Conservation (phyloP, 2,888 invertebrate species). For the Lasioglossum pauxillum region DNA sequence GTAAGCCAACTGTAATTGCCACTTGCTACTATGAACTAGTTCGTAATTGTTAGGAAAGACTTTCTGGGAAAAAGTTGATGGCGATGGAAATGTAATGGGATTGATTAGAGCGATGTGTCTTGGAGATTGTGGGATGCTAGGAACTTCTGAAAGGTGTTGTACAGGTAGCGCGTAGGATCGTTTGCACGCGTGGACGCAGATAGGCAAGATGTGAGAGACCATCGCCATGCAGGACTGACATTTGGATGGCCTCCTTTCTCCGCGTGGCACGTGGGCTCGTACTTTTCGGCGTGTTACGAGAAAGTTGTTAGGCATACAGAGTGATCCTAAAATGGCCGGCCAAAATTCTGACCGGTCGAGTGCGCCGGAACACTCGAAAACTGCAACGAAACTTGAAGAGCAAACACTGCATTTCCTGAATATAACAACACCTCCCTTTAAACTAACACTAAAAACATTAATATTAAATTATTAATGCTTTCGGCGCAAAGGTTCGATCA, state of each 20-base stretch:
- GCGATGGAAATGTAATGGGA: background rate
- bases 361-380: background rate
- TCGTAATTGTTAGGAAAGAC: background rate
- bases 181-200: constrained; percentile 12
- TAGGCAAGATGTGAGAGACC: constrained; percentile 46
- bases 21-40: background rate
- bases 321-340: constrained; percentile 39
- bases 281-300: constrained; percentile 70
- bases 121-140: too few species aligned
- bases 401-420: background rate
- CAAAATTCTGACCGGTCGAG: constrained; percentile 1
- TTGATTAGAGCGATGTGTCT: background rate
- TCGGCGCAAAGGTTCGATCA: too few species aligned
- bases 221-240: constrained; percentile 68
- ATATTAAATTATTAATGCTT: too few species aligned
- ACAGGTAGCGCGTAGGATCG: background rate
- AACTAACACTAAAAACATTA: background rate
- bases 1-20: too few species aligned
- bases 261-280: constrained; percentile 65
- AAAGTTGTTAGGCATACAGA: constrained; percentile 68
- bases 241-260: constrained; percentile 75
- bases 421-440: background rate
- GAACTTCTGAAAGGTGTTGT: background rate
- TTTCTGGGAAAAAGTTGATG: background rate
- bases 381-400: background rate